Percentiles rank a stretch among this genome's conserved stretches.
Evolutionary conservation across 2,888 invertebrate species (phyloP).

Genomic region (Anticlea derivata): DNA sequence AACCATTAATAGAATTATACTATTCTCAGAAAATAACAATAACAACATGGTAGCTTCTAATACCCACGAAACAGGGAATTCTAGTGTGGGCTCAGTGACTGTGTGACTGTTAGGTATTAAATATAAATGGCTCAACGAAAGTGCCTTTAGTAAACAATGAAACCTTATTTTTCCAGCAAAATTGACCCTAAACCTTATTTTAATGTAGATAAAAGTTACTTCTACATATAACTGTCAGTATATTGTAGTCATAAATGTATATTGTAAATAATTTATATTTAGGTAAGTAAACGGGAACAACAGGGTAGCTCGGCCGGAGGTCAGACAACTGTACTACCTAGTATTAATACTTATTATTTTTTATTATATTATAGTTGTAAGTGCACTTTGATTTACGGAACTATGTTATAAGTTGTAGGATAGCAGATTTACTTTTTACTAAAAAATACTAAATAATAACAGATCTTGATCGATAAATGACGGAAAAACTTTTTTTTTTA

Average conservation of each 20-base stretch:
- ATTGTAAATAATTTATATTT: constrained; percentile 80
- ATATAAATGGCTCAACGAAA: no score
- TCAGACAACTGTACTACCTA: constrained; percentile 60
- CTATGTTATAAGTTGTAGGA: constrained; percentile 64
- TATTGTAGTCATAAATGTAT: constrained; percentile 77
- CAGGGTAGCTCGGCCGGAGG: constrained; percentile 67
- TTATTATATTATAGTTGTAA: constrained; percentile 71
- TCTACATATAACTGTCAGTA: constrained; percentile 74
- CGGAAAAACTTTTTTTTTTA: constrained; percentile 4
- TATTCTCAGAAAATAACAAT: no score
- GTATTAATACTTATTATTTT: constrained; percentile 69
- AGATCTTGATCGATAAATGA: constrained; percentile 34
- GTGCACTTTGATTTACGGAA: constrained; percentile 82
- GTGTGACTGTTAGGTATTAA: no score
- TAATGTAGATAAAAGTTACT: constrained; percentile 78
- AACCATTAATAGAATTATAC: no score
- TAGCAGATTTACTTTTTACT: constrained; percentile 51
- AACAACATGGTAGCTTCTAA: no score
- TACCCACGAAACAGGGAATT: no score
- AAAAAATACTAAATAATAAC: constrained; percentile 21
- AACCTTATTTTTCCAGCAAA: constrained; percentile 45
- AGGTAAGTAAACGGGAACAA: constrained; percentile 75
- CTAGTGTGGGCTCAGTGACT: no score
- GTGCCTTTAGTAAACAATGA: constrained; percentile 16
- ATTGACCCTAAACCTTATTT: constrained; percentile 58